A percentile compares a stretch with the other conserved stretches of the same genome.
These are phyloP conservation scores for Oreochromis mossambicus DNA, from an alignment of 2,797 vertebrate species.

Conservation along the genomic window DNA sequence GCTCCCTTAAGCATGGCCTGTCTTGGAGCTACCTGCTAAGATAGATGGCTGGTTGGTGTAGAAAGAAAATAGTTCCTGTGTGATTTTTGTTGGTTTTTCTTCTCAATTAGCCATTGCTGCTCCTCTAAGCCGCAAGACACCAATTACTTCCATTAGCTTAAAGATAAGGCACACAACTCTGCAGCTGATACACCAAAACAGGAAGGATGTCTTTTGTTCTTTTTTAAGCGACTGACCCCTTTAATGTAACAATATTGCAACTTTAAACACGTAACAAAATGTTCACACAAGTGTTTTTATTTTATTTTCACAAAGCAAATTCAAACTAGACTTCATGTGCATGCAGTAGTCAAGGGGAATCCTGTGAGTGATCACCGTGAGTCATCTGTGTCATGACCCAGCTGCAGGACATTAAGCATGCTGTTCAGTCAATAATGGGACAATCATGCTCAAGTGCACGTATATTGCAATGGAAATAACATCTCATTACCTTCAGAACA, in stretches of 20 bases:
- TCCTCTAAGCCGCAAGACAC: neutral
- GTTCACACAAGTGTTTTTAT: rapidly evolving
- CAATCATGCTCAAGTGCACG: neutral
- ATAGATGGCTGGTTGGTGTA: neutral
- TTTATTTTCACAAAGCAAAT: neutral
- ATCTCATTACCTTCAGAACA: neutral
- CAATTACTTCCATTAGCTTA: neutral
- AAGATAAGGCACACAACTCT: neutral
- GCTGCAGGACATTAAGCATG: neutral
- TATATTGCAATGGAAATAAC: neutral
- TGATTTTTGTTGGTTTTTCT: neutral
- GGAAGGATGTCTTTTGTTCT: neutral
- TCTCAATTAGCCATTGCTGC: neutral
- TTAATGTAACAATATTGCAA: neutral
- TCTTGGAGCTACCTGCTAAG: neutral
- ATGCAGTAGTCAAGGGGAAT: neutral
- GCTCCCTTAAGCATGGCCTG: rapidly evolving
- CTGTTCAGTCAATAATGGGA: neutral
- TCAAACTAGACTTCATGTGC: neutral
- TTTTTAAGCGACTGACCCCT: neutral
- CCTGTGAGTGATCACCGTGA: neutral
- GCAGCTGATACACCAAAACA: neutral
- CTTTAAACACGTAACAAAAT: neutral
- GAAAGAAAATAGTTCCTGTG: neutral
- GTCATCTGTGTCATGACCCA: neutral